Evolutionary conservation across 1,140 invertebrate species (phyloP).

Genomic region (Plutomurus gul): DNA sequence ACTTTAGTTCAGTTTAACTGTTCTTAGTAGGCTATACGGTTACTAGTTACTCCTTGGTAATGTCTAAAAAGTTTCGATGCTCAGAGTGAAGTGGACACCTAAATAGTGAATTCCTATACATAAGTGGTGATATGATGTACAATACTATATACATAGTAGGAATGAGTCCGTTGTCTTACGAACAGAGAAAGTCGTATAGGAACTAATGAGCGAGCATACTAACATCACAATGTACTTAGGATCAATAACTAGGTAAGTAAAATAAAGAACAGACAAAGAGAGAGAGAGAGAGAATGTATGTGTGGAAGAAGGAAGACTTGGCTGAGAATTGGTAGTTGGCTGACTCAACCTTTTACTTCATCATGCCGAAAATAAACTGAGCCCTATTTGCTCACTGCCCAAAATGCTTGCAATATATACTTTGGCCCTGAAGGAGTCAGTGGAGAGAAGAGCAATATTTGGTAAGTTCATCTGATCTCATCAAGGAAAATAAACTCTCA

Average conservation of each 20-base stretch:
- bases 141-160: neutral
- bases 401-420: no score
- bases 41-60: neutral
- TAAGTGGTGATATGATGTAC: neutral
- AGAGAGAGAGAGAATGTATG: neutral
- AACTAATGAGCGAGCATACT: neutral
- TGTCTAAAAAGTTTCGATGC: constrained; percentile 3
- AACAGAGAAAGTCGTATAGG: neutral
- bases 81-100: neutral
- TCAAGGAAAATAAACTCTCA: constrained; percentile 39
- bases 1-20: constrained; percentile 1
- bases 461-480: constrained; percentile 37
- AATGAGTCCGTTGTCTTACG: neutral
- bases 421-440: no score
- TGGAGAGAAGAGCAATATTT: no score
- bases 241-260: neutral
- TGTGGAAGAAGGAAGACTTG: neutral
- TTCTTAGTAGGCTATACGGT: neutral
- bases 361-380: neutral
- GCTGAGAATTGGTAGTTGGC: neutral
- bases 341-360: neutral
- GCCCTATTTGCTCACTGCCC: neutral
- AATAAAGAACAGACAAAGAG: no score
- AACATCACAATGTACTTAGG: neutral
- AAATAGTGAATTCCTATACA: neutral